Evolutionary conservation across 2,797 vertebrate genomes (phyloP), one percentile per base, ranked within the genome.

Genomic region (Falco novaeseelandiae): DNA sequence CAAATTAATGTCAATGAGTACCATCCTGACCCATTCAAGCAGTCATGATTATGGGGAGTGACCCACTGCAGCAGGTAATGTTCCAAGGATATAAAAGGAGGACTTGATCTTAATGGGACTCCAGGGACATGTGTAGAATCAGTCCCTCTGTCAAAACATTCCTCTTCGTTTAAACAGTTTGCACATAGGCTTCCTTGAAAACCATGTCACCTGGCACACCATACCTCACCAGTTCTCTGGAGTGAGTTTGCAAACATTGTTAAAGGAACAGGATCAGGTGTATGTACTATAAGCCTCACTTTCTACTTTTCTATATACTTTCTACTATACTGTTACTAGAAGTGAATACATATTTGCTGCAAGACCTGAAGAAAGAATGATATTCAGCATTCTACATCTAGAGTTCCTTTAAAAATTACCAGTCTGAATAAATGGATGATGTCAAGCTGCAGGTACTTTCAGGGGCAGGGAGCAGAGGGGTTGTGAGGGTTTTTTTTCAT

Each of bases 401-500:
- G 54, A 69, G 14, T 69, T 78, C 16, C 34, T 66, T 84, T 44
- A 71, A 71, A 70, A 84, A 61, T 23, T 32, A 40, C 17, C 36
- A 48, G 40, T 15, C 80, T 59, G 34, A 40, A 40, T 36, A 51
- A 42, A 29, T 17, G 44, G 62, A 15, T 36, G 38, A 63, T 34
- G 40, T 49, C 34, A 63, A 63, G 25, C 16, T 65, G 42, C 22
- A 29, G 51, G 34, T 86, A 83, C 36, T 87, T 62, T 44, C 14
- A 25, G 55, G 15, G 30, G 27, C 0, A 1, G 19, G 11, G 26
- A 52, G 8, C 6, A 23, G 30, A 16, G 18, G 6, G 9, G 8
- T 9, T 22, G 25, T 17, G 5, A 2, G 2, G 0, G 3, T 30
- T 48, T 16, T 51, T 7, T 9, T 34, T 38, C 38, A 18, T 51